Percentiles rank a stretch among this genome's conserved stretches.
Evolutionary conservation across 2,113 vertebrate species (phyloP).

Genomic region (Leucoraja erinaceus): DNA sequence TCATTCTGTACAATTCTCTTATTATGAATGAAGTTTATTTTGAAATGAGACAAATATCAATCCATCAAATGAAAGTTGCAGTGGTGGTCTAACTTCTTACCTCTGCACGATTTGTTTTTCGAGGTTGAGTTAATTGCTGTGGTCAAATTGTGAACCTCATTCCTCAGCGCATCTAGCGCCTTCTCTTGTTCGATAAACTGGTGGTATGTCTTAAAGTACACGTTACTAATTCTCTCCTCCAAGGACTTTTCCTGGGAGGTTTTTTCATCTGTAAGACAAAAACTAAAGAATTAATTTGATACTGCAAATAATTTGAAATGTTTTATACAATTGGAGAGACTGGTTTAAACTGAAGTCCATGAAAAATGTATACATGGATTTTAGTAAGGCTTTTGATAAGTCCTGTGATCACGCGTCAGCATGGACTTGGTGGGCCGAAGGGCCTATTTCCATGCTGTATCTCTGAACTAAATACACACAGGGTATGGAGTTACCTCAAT

Average conservation of each 20-base stretch:
- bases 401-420: no score
- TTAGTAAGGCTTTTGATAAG: no score
- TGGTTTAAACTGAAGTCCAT: not conserved
- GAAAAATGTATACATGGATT: not conserved
- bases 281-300: not conserved
- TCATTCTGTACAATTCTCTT: no score
- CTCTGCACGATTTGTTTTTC: not conserved
- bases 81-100: not conserved
- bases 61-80: not conserved
- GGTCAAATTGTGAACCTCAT: not conserved
- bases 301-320: not conserved
- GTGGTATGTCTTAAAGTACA: constrained; percentile 7
- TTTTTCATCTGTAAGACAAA: constrained; percentile 15
- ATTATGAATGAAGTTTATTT: no score
- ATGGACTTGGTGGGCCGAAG: no score
- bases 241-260: not conserved
- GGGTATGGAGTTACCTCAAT: not conserved
- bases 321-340: not conserved
- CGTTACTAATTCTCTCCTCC: not conserved
- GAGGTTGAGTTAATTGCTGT: not conserved
- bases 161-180: not conserved
- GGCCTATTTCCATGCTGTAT: no score
- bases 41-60: not conserved
- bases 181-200: not conserved
- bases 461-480: not conserved